Evolutionary conservation across 1,140 invertebrate genomes (phyloP), one percentile per base, ranked within the genome.

Genomic region (Penaeus chinensis): DNA sequence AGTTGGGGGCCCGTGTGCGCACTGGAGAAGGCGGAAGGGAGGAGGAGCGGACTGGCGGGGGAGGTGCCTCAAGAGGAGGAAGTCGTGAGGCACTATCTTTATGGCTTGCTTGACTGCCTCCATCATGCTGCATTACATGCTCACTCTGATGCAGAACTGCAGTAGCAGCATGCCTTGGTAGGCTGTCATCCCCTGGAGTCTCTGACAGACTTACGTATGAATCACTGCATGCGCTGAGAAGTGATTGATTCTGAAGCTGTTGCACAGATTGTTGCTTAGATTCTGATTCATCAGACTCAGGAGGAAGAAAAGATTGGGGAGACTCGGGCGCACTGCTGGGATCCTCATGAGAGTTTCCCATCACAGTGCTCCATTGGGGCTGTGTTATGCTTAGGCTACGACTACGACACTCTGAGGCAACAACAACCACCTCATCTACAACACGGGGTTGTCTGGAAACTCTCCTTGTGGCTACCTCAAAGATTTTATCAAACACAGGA

Each of bases 21-120:
- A 65, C 66, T 3, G 85, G 85, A 81, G 85, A 87, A 24, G 85
- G 78, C 2, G 85, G 85, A 10, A 87, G 78, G 60, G 85, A 87
- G 47, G 85, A 87, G 71, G 66, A 81, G 85, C 85, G 85, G 65
- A 82, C 27, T 18, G 85, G 85, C 24, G 85, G 85, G 22, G 47
- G 78, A 11, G 85, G 85, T 61, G 63, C 82, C 42, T 79, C 74
- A 20, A 37, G 37, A 18, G 74, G n/a, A 54, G 85, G 62, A 8
- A n/a, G 66, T 32, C 32, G n/a, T 71, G 54, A 54, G 54, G 54
- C 54, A 54, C 47, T 54, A 54, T 8, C 47, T 54, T 54, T 54
- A 16, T 16, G 54, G 54, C 54, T 54, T 54, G 54, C 54, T 54
- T 54, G 54, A 54, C 66, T 16, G 19, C 19, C 66, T 16, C 10